Conservation (phyloP, 64 coral and sea anemone genomes). For the Montipora cactus region DNA sequence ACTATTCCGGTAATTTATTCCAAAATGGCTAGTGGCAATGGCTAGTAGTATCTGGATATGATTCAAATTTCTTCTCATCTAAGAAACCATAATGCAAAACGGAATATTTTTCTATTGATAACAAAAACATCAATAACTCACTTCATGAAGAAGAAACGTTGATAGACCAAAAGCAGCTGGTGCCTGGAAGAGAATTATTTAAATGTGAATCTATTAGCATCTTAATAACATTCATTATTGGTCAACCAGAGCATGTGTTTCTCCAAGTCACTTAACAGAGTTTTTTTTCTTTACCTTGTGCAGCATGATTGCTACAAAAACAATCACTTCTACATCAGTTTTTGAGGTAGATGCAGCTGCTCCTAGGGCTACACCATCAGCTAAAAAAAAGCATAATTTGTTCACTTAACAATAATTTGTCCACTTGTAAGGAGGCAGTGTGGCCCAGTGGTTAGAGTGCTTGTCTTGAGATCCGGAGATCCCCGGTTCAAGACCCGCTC, state of each 20-base stretch:
- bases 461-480: no score
- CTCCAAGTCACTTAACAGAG: neutral
- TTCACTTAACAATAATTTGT: no score
- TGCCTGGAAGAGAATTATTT: constrained; percentile 60
- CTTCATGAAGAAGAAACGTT: constrained; percentile 96
- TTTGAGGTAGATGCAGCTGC: constrained; percentile 95
- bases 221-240: no score
- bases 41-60: no score
- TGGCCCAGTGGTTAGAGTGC: no score
- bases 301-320: constrained; percentile 99
- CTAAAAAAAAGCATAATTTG: constrained; percentile 47
- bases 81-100: neutral
- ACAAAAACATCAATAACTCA: constrained; percentile 8
- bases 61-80: neutral
- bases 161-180: constrained; percentile 97
- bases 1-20: no score
- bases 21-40: no score
- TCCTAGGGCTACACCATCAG: constrained; percentile 97
- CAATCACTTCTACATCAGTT: constrained; percentile 98
- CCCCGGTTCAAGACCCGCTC: no score
- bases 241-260: neutral
- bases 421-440: no score
- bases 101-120: neutral
- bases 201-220: neutral
- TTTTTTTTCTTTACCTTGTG: constrained; percentile 78